These are phyloP conservation scores for Rhabditoides inermis DNA, from an alignment of 2,888 invertebrate species.

Conservation along the genomic window DNA sequence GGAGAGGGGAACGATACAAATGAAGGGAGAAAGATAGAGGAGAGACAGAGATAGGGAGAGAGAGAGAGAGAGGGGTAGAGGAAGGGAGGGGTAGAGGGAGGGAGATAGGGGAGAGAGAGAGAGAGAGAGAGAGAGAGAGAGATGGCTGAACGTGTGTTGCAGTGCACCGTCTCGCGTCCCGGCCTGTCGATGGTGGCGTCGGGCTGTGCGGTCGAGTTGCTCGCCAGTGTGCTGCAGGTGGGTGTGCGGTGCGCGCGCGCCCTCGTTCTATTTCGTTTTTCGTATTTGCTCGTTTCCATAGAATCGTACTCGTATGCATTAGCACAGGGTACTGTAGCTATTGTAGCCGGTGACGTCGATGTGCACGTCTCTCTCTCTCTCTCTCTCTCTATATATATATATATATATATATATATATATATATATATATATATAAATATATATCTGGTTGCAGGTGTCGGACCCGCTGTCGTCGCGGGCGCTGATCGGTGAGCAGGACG, in stretches of 20 bases:
- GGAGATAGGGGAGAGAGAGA: neutral
- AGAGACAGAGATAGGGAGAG: too few relatives aligned
- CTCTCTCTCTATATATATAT: too few relatives aligned
- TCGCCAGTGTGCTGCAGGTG: conserved; percentile 71
- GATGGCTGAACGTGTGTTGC: neutral
- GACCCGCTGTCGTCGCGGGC: neutral
- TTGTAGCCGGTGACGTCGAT: neutral
- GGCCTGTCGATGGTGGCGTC: conserved; percentile 74
- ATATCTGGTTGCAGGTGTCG: neutral
- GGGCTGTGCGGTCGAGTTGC: conserved; percentile 74
- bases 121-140: neutral
- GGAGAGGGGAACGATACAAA: neutral
- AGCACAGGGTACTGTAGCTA: neutral
- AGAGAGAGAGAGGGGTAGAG: neutral
- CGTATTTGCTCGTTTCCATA: too few relatives aligned
- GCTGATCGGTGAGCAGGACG: conserved; percentile 9
- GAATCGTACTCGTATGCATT: neutral
- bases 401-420: too few relatives aligned
- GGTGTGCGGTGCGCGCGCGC: conserved; percentile 18
- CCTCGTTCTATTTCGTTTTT: too few relatives aligned
- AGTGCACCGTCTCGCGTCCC: conserved; percentile 76
- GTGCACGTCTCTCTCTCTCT: too few relatives aligned
- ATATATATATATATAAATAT: neutral
- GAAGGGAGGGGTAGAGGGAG: conserved; percentile 67
- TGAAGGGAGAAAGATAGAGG: neutral